A percentile compares a stretch with the other conserved stretches of the same genome.
Conservation (phyloP, 2,113 vertebrate species). For the Diphyllodes magnificus region DNA sequence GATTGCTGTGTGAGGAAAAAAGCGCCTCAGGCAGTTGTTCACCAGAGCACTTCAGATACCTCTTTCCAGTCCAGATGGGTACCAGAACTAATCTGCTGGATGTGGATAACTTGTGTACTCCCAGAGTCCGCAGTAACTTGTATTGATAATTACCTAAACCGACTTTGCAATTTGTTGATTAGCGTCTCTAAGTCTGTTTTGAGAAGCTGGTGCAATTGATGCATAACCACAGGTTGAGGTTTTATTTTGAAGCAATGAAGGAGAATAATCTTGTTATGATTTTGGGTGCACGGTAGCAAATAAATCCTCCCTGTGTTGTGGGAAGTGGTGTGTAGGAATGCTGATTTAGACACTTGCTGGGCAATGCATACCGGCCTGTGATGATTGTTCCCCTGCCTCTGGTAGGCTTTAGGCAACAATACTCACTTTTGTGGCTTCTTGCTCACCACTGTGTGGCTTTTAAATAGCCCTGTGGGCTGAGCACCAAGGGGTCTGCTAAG, state of each 20-base stretch:
- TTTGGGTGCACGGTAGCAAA: neutral
- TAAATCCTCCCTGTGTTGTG: neutral
- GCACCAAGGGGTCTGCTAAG: neutral
- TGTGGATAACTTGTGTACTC: neutral
- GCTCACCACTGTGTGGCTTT: neutral
- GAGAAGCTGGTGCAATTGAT: neutral
- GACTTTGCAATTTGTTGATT: neutral
- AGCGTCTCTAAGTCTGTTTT: neutral
- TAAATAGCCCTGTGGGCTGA: neutral
- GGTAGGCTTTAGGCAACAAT: neutral
- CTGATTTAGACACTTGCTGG: neutral
- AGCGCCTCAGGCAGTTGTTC: neutral
- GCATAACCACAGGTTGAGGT: neutral
- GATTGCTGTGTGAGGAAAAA: neutral
- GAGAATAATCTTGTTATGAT: neutral
- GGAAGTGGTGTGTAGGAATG: neutral
- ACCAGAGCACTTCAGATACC: neutral
- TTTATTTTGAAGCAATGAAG: neutral
- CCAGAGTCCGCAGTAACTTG: neutral
- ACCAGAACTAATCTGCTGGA: neutral
- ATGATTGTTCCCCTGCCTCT: neutral
- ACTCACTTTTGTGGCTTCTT: neutral
- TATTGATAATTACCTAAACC: neutral
- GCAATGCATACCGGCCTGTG: neutral
- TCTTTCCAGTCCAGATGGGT: neutral